Evolutionary conservation across 2,888 invertebrate species (phyloP).

Genomic region (Andrena fulva): DNA sequence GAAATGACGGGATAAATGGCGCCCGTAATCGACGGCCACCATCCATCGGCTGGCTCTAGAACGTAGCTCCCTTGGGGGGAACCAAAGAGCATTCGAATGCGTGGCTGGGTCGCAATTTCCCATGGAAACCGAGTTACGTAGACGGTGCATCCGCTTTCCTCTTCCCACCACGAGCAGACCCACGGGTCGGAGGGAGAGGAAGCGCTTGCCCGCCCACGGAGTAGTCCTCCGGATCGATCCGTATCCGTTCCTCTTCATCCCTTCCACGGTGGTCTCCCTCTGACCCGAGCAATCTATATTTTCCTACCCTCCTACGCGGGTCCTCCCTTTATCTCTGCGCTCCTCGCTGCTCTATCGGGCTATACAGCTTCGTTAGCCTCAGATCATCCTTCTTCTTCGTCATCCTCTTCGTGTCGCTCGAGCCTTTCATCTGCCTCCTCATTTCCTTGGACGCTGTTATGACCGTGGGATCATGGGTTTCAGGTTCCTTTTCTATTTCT

Average conservation of each 20-base stretch:
- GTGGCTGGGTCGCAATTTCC: slow-evolving; percentile 46
- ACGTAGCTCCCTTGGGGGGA: no score
- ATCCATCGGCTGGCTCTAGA: slow-evolving; percentile 3
- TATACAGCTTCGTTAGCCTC: neutral
- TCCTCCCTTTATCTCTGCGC: slow-evolving; percentile 30
- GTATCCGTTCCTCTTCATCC: slow-evolving; percentile 41
- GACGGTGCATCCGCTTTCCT: neutral
- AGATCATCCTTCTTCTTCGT: neutral
- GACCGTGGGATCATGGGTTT: no score
- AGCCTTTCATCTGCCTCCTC: no score
- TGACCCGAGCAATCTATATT: slow-evolving; percentile 45
- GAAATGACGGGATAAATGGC: slow-evolving; percentile 42
- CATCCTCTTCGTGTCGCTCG: neutral
- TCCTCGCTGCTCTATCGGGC: slow-evolving; percentile 23
- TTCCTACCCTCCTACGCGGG: slow-evolving; percentile 33
- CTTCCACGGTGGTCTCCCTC: slow-evolving; percentile 10
- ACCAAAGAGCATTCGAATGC: slow-evolving; percentile 8
- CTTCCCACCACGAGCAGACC: neutral
- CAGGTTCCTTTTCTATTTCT: no score
- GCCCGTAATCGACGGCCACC: slow-evolving; percentile 12
- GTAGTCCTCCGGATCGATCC: slow-evolving; percentile 67
- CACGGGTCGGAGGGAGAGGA: slow-evolving; percentile 18
- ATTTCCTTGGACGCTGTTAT: no score
- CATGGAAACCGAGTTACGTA: slow-evolving; percentile 39
- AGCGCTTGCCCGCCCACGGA: slow-evolving; percentile 42